Evolutionary conservation across 2,888 invertebrate species (phyloP).

Genomic region (Torymus auratus): DNA sequence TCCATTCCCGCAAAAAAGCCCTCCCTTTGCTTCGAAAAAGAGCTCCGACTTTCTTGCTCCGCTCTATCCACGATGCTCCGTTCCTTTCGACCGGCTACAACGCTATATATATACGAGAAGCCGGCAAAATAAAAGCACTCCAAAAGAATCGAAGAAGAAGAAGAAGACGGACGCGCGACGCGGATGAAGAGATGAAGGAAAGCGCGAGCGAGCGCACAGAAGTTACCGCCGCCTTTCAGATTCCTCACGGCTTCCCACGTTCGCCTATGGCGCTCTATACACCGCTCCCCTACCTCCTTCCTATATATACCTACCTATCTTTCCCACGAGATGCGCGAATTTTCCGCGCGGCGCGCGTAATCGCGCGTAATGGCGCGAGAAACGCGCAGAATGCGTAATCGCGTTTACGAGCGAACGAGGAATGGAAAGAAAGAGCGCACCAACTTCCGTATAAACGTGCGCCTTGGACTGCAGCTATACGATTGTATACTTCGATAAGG

Average conservation of each 20-base stretch:
- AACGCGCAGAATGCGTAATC: slow-evolving; percentile 53
- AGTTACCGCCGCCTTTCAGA: slow-evolving; percentile 10
- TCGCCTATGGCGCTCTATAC: background rate
- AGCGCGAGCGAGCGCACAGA: slow-evolving; percentile 9
- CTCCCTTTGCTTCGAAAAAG: too few relatives aligned
- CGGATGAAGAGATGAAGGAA: slow-evolving; percentile 48
- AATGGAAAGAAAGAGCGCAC: background rate
- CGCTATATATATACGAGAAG: background rate
- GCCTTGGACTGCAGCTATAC: too few relatives aligned
- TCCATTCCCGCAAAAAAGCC: too few relatives aligned
- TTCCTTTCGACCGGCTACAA: too few relatives aligned
- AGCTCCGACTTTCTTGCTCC: too few relatives aligned
- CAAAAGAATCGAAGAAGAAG: background rate
- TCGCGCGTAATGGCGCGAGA: slow-evolving; percentile 49
- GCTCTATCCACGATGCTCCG: too few relatives aligned
- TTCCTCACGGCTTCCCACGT: slow-evolving; percentile 55
- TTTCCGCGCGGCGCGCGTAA: slow-evolving; percentile 50
- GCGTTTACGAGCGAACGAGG: slow-evolving; percentile 1
- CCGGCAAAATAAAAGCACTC: background rate
- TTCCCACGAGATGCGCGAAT: slow-evolving; percentile 52
- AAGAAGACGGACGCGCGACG: slow-evolving; percentile 19
- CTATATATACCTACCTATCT: background rate
- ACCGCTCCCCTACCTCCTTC: background rate
- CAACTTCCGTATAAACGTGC: background rate
- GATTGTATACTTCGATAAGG: too few relatives aligned